Evolutionary conservation across 2,888 invertebrate species (phyloP), one percentile per base, ranked within the genome.

Genomic region (Melikaiella ostensackeni): DNA sequence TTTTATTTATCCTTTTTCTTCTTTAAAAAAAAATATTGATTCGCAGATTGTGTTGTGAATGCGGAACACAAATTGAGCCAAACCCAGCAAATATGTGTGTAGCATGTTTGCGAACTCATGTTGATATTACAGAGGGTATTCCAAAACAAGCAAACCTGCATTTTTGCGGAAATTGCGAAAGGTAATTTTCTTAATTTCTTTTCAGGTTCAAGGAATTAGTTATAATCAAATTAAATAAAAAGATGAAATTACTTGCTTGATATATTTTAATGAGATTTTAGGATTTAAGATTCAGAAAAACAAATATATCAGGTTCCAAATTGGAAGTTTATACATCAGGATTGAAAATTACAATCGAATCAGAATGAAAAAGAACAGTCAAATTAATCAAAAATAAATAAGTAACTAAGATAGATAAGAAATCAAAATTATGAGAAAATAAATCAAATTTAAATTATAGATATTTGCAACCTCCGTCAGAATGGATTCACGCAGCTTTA

Each of bases 31-130:
- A 33, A 63, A 33, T 33, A 19, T 30, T 35, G 1, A 30, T 63
- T 30, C 5, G n/a, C 88, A 96, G 96, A 91, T 93, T 97, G 87
- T 99, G 99, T 90, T 99, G 99, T 89, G 96, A 98, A 91, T 99
- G 99, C 93, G 99, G 98, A 16, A 94, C 95, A 19, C 92, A 94
- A 27, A 99, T 99, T 77, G 96, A 97, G 86, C 97, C 99, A 42
- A 99, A 99, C 93, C 97, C 98, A 2, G 95, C 98, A 0, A 99
- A 99, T 92, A 99, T 98, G 98, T 99, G 99, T 92, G 97, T 98
- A 1, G 96, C 96, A 27, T 99, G 99, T 92, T 92, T 99, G 55
- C 94, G 99, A 61, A 95, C 96, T 46, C 95, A 96, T 88, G 95
- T 99, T 5, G 99, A 99, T 89, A 99, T 99, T 77, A 98, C 98